These are phyloP conservation scores for Drosophila bocqueti DNA, from an alignment of 1,140 invertebrate species.

Conservation along the genomic window DNA sequence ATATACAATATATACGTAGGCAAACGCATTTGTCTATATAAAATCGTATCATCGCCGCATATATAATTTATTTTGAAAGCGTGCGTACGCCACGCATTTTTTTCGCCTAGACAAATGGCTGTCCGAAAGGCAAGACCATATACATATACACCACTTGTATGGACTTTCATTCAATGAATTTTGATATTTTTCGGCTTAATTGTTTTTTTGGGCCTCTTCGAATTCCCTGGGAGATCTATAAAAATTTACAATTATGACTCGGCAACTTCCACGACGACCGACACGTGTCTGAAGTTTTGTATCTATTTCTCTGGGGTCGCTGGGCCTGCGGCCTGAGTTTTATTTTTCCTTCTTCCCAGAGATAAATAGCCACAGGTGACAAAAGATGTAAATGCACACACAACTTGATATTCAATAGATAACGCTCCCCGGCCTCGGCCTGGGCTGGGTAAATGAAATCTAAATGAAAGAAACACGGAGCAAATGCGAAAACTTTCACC, in stretches of 20 bases:
- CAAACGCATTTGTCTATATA: slow-evolving; percentile 31
- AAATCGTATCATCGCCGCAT: slow-evolving; percentile 53
- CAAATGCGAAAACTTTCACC: slow-evolving; percentile 67
- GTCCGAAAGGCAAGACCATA: slow-evolving; percentile 11
- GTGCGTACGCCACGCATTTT: slow-evolving; percentile 75
- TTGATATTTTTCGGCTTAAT: slow-evolving; percentile 53
- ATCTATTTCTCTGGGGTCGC: slow-evolving; percentile 6
- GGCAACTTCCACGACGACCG: slow-evolving; percentile 44
- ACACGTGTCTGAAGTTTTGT: slow-evolving; percentile 66
- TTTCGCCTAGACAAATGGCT: slow-evolving; percentile 47
- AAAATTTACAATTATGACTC: slow-evolving; percentile 77
- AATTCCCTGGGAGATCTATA: slow-evolving; percentile 49
- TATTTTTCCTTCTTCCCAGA: neutral
- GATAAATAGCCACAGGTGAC: slow-evolving; percentile 77
- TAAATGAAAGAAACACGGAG: slow-evolving; percentile 68
- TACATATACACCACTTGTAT: slow-evolving; percentile 21
- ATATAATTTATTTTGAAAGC: slow-evolving; percentile 78
- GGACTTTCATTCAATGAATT: slow-evolving; percentile 72
- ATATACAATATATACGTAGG: neutral
- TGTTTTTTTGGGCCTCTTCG: slow-evolving; percentile 15
- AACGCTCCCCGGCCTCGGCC: slow-evolving; percentile 46
- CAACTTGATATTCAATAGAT: slow-evolving; percentile 82
- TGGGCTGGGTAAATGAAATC: slow-evolving; percentile 60
- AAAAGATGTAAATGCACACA: slow-evolving; percentile 72
- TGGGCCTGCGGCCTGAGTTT: slow-evolving; percentile 39